Evolutionary conservation across 2,888 invertebrate species (phyloP), one percentile per base, ranked within the genome.

Genomic region (Lasioglossum calceatum): DNA sequence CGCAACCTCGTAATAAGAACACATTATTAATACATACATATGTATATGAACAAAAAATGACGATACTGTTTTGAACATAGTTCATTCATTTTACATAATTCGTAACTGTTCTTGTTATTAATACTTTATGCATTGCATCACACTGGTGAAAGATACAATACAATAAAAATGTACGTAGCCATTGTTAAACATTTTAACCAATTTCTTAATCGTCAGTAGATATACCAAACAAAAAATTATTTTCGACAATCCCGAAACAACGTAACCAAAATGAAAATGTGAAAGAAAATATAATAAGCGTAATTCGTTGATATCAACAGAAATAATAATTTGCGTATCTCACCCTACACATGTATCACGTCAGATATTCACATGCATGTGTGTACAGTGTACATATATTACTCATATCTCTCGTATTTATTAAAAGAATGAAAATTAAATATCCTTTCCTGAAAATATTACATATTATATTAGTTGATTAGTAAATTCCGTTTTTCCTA

Each of bases 401-500:
- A 76, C 70, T 82, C 70, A 54, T 54, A 84, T 81, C 54, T 54
- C n/a, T 44, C 19, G 47, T 83, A 84, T n/a, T 70, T 71, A 42
- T 82, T 82, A 85, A 77, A 80, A 79, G 74, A 84, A 83, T 88
- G 77, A 84, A 44, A 85, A 82, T 87, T 74, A 73, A 79, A 81
- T 74, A 82, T 77, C 70, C 23, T 54, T 81, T 54, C 39, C 79
- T 14, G 47, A 81, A 88, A 85, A 77, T 87, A 84, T 82, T 50
- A 82, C 67, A 23, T 78, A 78, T 19, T 83, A 82, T 82, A 84
- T 84, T 82, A 73, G 23, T 87, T 58, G 10, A 81, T 84, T 81
- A 77, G 36, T 79, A 64, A 75, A 71, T 72, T 79, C 74, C 73
- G 78, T 82, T 58, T 86, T 4, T 14, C 39, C 84, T 77, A 80